A percentile compares a stretch with the other conserved stretches of the same genome.
Conservation (phyloP, 2,797 vertebrate species). For the Phrynocephalus forsythii region DNA sequence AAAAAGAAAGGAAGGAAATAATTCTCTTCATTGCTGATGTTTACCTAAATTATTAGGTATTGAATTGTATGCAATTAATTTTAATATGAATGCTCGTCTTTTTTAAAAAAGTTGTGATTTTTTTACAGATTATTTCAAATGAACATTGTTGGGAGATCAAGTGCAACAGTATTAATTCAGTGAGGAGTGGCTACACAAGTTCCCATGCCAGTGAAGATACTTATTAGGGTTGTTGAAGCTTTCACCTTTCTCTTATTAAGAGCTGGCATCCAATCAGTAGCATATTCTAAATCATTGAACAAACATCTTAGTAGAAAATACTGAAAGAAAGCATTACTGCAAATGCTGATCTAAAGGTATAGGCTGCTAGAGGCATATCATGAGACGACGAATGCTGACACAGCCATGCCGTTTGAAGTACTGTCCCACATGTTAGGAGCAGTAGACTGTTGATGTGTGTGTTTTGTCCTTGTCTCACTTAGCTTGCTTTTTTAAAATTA, state of each 20-base stretch:
- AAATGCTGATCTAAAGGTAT: slow-evolving; percentile 73
- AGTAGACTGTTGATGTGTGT: slow-evolving; percentile 72
- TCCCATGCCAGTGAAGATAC: slow-evolving; percentile 1
- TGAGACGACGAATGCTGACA: slow-evolving; percentile 72
- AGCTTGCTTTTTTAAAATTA: slow-evolving; percentile 84
- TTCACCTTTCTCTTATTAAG: slow-evolving; percentile 49
- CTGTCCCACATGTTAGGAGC: slow-evolving; percentile 69
- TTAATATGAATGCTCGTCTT: slow-evolving; percentile 73
- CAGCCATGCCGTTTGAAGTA: slow-evolving; percentile 76
- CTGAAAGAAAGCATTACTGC: slow-evolving; percentile 91
- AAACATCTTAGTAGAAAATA: slow-evolving; percentile 73
- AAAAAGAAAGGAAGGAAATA: slow-evolving; percentile 70
- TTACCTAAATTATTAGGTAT: slow-evolving; percentile 84
- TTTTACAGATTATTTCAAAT: slow-evolving; percentile 45
- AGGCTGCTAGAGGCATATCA: slow-evolving; percentile 62
- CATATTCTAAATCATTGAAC: slow-evolving; percentile 79
- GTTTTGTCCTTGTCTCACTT: slow-evolving; percentile 70
- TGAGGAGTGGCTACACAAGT: slow-evolving; percentile 66
- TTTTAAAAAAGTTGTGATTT: slow-evolving; percentile 59
- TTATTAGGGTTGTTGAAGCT: background rate
- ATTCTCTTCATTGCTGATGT: slow-evolving; percentile 74
- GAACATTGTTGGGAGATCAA: slow-evolving; percentile 77
- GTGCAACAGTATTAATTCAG: slow-evolving; percentile 89
- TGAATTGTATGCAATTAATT: slow-evolving; percentile 77
- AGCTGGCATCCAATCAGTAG: slow-evolving; percentile 76